Evolutionary conservation across 1,140 invertebrate species (phyloP), one percentile per base, ranked within the genome.

Genomic region (Muscidifurax raptorellus): DNA sequence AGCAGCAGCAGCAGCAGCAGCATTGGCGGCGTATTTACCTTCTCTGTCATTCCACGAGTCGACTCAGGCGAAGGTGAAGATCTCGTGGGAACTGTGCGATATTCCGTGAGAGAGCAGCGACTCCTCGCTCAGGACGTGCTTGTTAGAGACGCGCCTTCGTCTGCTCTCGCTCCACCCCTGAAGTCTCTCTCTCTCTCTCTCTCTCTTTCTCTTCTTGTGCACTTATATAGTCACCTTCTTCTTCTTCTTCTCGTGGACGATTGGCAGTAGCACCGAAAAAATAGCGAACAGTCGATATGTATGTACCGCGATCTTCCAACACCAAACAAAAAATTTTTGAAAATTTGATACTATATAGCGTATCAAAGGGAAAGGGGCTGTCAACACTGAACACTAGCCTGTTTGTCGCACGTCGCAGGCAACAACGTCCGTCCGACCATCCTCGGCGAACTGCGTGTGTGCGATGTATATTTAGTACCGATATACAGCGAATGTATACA

Each of bases 1-100:
- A 18, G 15, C 15, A 18, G 47, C 47, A 18, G 36, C 40, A 12
- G 22, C 40, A 10, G 9, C 40, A n/a, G 6, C 25, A 0, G 44
- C 27, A 13, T 13, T 25, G 22, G 28, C 28, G 76, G 22, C 9
- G 36, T 40, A 75, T 87, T 92, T 92, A 92, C 92, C 92, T 92
- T 91, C 84, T 90, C 86, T 89, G 91, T 91, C 92, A 92, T 93
- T 91, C 91, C 91, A 92, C 87, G 89, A 85, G 87, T 59, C 52
- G 52, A 86, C 87, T 80, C 22, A 12, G 40, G 27, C 84, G 80
- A 66, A 78, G 84, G 74, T 77, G 80, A 82, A 64, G 74, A 78
- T 69, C 66, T 82, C 84, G 84, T 66, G 72, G 78, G 59, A 81
- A 75, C 32, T 12, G 78, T 22, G 67, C 30, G 40, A 12, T 67